Evolutionary conservation across 2,888 invertebrate species (phyloP), one percentile per base, ranked within the genome.

Genomic region (Ditylenchus weischeri): DNA sequence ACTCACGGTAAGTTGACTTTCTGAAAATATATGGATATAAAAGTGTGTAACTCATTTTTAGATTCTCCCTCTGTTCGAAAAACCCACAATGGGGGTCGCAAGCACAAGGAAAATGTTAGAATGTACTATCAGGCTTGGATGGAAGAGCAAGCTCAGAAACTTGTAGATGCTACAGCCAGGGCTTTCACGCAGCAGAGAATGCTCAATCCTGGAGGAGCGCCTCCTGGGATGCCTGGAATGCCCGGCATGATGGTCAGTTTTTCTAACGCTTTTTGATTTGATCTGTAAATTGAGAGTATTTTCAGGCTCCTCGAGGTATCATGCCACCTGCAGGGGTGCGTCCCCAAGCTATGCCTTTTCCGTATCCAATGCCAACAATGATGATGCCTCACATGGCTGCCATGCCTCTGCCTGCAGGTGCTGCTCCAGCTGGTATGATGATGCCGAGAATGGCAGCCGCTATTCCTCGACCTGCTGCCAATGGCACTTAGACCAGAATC

Each of bases 81-180:
- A 87, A 99, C 98, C 13, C 98, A 98, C 84, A 98, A 96, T 84
- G 94, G 93, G 47, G 98, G 98, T 18, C 88, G 98, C 76, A 98
- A 98, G 86, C 98, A 99, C 85, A 96, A 98, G 85, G 98, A 99
- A 84, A 98, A 98, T 85, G 98, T 99, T 0, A 92, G 96, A 84
- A 92, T 94, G 84, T 99, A 92, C 83, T 99, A 99, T 84, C 96
- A 99, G 84, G 95, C 96, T 87, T 98, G 96, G 98, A 93, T 99
- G 92, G 98, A 98, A 84, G 95, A 98, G 84, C 95, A 99, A 86
- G 98, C 98, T 0, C 98, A 99, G 83, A 91, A 93, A 85, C 86
- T 98, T 65, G 96, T 99, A 74, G 98, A 99, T 81, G 85, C 86
- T 67, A 86, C 86, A 8, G 77, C 81, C 7, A 76, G 76, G 57